Evolutionary conservation across 30 jellyfish, hydroid and myxozoan genomes (phyloP).

Genomic region (Haliclystus octoradiatus): DNA sequence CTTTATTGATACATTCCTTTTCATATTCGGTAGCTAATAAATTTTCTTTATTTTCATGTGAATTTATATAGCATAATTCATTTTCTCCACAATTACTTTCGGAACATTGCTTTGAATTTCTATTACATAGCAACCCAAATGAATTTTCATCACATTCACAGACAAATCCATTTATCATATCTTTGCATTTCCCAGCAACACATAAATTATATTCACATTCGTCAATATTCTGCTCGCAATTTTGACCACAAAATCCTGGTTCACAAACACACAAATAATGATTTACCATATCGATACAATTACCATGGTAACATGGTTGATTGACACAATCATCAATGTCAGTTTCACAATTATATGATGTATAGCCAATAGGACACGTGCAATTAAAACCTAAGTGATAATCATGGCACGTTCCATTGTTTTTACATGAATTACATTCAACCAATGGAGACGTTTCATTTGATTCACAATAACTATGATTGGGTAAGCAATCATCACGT

Average conservation of each 20-base stretch:
- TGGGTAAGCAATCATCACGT: slow-evolving; percentile 58
- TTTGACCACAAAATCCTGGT: slow-evolving; percentile 32
- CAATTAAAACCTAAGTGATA: slow-evolving; percentile 19
- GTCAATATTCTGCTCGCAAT: slow-evolving; percentile 21
- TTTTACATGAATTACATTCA: slow-evolving; percentile 18
- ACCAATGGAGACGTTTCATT: not conserved
- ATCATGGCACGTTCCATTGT: slow-evolving; percentile 37
- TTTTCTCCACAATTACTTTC: slow-evolving; percentile 11
- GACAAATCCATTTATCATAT: slow-evolving; percentile 17
- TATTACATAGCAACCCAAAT: slow-evolving; percentile 25
- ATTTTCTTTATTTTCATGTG: not conserved
- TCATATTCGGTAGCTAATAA: not conserved
- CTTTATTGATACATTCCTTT: not conserved
- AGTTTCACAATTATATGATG: slow-evolving; percentile 36
- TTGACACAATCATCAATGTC: slow-evolving; percentile 32
- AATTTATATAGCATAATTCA: not conserved
- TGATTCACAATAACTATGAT: slow-evolving; percentile 35
- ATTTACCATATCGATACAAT: slow-evolving; percentile 42
- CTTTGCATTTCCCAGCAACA: slow-evolving; percentile 28
- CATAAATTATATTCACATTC: slow-evolving; percentile 25
- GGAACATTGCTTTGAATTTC: slow-evolving; percentile 11
- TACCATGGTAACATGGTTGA: slow-evolving; percentile 38
- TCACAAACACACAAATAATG: slow-evolving; percentile 44
- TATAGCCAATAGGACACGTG: slow-evolving; percentile 33
- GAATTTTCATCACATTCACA: slow-evolving; percentile 8